Evolutionary conservation across 2,888 invertebrate genomes (phyloP), one percentile per base, ranked within the genome.

Genomic region (Nomada goodeniana): DNA sequence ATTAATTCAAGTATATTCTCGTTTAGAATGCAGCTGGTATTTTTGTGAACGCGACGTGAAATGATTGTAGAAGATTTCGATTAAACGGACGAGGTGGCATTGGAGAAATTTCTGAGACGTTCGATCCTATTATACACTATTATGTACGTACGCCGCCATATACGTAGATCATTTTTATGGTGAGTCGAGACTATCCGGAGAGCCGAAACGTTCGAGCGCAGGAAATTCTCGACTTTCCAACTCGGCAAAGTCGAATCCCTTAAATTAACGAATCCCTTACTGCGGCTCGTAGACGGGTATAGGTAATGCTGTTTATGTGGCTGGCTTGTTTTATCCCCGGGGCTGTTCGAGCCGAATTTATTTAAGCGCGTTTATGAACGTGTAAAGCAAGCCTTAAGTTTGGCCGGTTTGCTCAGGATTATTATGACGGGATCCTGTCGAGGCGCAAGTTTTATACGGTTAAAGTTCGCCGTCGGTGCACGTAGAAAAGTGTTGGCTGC

Each of bases 371-470:
- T 76, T 79, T 76, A 63, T 44, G 23, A 55, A 47, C 53, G 63
- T 20, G 61, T n/a, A 67, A 68, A 36, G 20, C 50, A 26, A 26
- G 42, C 44, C 53, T 52, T 69, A 55, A 74, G 67, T 71, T 74
- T n/a, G 13, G 10, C 71, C 55, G 64, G 70, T 68, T 73, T 69
- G 36, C 15, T 13, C 59, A 53, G 63, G 53, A 73, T 69, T 69
- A 77, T 73, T 73, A 72, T 44, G 55, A 52, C 47, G 61, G 44
- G 29, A 47, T 61, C 74, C 53, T 23, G 77, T 77, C 47, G 50
- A n/a, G 53, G 61, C 59, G 63, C 11, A 63, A 72, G 53, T 81
- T 77, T 77, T 73, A 64, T 69, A 77, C 42, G 68, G 53, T 57
- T 64, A 61, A 71, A 82, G 67, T 68, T 71, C 65, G 42, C 59